phyloP scores from a whole-genome alignment of 2,113 vertebrate genomes.

The Corythornis vintsioides region DNA sequence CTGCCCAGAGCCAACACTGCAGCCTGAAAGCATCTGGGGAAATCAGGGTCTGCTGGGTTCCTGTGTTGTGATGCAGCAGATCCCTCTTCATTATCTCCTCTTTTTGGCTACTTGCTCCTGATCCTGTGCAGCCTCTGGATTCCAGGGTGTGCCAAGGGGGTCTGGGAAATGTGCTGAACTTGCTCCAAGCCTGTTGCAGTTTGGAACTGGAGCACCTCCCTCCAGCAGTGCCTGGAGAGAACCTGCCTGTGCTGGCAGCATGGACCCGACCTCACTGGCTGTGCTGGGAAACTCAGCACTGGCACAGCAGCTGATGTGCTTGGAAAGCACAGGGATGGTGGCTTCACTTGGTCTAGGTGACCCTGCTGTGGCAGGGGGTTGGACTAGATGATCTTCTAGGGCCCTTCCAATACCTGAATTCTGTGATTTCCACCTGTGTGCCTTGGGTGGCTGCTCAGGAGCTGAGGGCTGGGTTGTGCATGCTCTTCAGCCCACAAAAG shows the following conservation, averaged over 20 bases:
- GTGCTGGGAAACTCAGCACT: neutral
- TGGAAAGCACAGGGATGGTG: accelerated
- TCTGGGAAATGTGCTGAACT: neutral
- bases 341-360: neutral
- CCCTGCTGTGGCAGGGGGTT: no score
- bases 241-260: neutral
- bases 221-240: neutral
- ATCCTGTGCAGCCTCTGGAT: neutral
- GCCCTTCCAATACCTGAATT: no score
- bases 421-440: no score
- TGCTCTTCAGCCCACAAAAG: neutral
- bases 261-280: accelerated
- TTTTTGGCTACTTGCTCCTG: neutral
- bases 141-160: neutral
- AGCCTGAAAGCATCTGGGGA: neutral
- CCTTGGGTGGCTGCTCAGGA: neutral
- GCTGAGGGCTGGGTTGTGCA: neutral
- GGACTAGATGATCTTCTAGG: no score
- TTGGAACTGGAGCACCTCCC: neutral
- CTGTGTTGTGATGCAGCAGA: neutral
- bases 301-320: neutral
- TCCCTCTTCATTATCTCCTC: neutral
- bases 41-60: neutral
- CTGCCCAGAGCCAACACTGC: neutral
- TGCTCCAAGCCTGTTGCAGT: neutral